Evolutionary conservation across 2,113 vertebrate species (phyloP).

Genomic region (Phalacrocorax carbo): DNA sequence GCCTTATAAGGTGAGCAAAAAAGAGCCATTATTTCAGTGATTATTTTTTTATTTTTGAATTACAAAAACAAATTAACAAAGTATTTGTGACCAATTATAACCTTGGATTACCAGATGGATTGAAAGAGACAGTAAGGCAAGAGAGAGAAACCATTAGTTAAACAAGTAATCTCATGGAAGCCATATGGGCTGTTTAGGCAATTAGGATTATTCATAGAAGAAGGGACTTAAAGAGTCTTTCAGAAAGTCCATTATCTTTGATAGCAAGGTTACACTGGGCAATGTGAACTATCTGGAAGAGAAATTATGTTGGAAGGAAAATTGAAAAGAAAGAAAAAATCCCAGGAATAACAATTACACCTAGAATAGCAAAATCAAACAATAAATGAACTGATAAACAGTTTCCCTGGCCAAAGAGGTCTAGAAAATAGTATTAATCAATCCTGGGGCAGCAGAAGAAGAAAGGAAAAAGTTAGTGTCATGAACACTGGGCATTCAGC

Average conservation of each 20-base stretch:
- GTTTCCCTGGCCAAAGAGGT: neutral
- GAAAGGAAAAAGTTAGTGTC: neutral
- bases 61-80: neutral
- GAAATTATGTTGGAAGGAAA: neutral
- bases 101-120: constrained; percentile 35
- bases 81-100: constrained; percentile 23
- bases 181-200: constrained; percentile 54
- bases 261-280: constrained; percentile 34
- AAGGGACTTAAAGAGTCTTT: constrained; percentile 22
- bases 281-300: neutral
- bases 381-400: neutral
- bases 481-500: neutral
- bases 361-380: neutral
- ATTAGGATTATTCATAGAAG: constrained; percentile 53
- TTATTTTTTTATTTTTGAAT: neutral
- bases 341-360: neutral
- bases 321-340: neutral
- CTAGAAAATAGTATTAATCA: neutral
- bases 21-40: neutral
- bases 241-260: constrained; percentile 38
- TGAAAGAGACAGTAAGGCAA: constrained; percentile 47
- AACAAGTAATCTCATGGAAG: constrained; percentile 45
- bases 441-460: neutral
- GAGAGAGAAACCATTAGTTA: constrained; percentile 38
- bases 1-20: neutral